Base-by-base conservation (phyloP, 2,797 vertebrate genomes). In the Sebastes matsubarae region DNA sequence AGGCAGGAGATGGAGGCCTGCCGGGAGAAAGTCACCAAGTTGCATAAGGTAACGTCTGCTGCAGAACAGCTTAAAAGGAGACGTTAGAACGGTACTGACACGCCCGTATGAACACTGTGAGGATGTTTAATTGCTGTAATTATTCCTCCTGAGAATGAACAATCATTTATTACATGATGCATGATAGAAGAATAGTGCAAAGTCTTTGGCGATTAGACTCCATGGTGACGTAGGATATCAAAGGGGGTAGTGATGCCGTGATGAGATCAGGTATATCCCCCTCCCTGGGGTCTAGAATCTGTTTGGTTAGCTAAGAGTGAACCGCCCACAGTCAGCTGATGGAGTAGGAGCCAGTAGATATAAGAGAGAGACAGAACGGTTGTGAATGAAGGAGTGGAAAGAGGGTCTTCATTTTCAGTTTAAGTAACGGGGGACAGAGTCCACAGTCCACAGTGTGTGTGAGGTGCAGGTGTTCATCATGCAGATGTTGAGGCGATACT, bases 1-100 rank as follows among this genome's bases (percentile, higher is more conserved):
- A 95, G 97, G 6, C 97, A 99, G 91, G 98, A 99, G 89, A 96
- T 98, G 91, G 98, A 99, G 79, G 95, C 94, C 29, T 99, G 96
- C 85, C 97, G 97, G 0, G 98, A 99, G 86, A 99, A 99, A 70
- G 98, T 99, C 77, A 96, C 97, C 6, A 97, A 97, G 84, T 91
- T 99, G 64, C 98, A 99, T 80, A 99, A 99, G 97, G 98, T 99
- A 93, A 81, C 77, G 54, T 9, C 0, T 25, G 63, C 29, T 72
- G 50, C 32, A 64, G 14, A 27, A 61, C 25, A 65, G 1, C 13
- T 63, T 64, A n/a, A 25, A 22, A 32, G 20, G 4, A 34, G 9
- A 18, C 11, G 7, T 60, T 30, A 59, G 16, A 36, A 32, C 6
- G 25, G n/a, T 20, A 24, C 2, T n/a, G 11, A 18, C 4, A 60